Evolutionary conservation across 2,888 invertebrate species (phyloP), one percentile per base, ranked within the genome.

Genomic region (Panzeria rudis): DNA sequence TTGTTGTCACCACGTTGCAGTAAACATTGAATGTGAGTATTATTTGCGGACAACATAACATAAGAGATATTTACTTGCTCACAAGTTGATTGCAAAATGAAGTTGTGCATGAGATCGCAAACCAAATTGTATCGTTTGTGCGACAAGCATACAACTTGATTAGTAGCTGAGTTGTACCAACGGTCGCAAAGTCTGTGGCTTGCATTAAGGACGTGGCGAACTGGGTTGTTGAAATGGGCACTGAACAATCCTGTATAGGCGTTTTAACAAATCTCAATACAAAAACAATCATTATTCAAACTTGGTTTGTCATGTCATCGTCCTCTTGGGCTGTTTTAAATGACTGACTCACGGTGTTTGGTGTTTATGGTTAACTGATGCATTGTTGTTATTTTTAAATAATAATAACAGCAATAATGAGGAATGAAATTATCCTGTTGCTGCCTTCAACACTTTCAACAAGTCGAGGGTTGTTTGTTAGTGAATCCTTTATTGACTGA

Each of bases 221-320:
- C n/a, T n/a, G n/a, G n/a, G n/a, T 8, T 15, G 32, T 7, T 9
- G 17, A 62, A 6, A 38, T 64, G 75, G 64, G 23, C 23, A 47
- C 23, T 66, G 44, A n/a, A 8, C 54, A 76, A 32, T n/a, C 25
- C 29, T 15, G n/a, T 79, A 62, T 29, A 44, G 6, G 29, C 29
- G 56, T 66, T 44, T 35, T 1, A 59, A 38, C n/a, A 54, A 76
- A 56, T 66, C 47, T 15, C 35, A 23, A 32, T 20, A 71, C 54
- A 78, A 64, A 68, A 64, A 68, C 68, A 79, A 76, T 54, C 25
- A 68, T 84, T 77, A 54, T 66, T 84, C 59, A 64, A 76, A 75
- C 56, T 84, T 38, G 38, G 47, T 59, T 72, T 52, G 23, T 62
- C 84, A 69, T 81, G 77, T 85, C 84, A 85, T 84, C 73, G 81